Base-by-base conservation (phyloP, 2,113 vertebrate species). In the Syrrhaptes paradoxus region DNA sequence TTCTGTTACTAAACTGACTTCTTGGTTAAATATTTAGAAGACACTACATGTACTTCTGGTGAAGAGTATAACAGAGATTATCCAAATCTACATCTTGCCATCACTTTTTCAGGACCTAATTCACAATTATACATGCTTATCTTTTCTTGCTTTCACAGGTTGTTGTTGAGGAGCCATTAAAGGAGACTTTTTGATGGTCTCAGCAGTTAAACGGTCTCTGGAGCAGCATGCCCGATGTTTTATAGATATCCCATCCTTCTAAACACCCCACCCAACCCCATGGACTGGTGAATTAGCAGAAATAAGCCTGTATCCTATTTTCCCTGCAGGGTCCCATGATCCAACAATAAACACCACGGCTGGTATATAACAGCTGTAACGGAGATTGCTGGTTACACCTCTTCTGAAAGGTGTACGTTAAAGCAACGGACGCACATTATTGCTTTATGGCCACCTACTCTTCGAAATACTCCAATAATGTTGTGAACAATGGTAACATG, bases 371-470 rank as follows among this genome's bases (percentile, higher is more conserved):
- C 32, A 93, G 36, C 71, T 58, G 21, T 36, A 83, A 76, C 73
- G 62, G 63, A 46, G 74, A 95, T 73, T 92, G 63, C 59, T 80
- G 63, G 15, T 90, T 72, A 70, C 59, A 83, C 19, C 63, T 83
- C 59, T 80, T 90, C 67, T 36, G 72, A 94, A 92, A 95, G 51
- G 66, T 63, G 5, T 28, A 43, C 13, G 72, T 77, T 93, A 83
- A 90, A 88, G 34, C 70, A 46, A 86, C 34, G 70, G 67, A 83
- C 88, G 75, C 26, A 34, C 51, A 34, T 46, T 55, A 59, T 62
- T 90, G 48, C 17, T 0, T 92, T 84, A 80, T 13, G 41, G 88
- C 46, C 88, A 71, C 88, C 89, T 86, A 58, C 83, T 92, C 78
- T 75, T 28, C 73, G 71, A 91, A 93, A 95, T 55, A 66, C 68